phyloP scores from a whole-genome alignment of 2,797 vertebrate species.

The Pagetopsis macropterus region DNA sequence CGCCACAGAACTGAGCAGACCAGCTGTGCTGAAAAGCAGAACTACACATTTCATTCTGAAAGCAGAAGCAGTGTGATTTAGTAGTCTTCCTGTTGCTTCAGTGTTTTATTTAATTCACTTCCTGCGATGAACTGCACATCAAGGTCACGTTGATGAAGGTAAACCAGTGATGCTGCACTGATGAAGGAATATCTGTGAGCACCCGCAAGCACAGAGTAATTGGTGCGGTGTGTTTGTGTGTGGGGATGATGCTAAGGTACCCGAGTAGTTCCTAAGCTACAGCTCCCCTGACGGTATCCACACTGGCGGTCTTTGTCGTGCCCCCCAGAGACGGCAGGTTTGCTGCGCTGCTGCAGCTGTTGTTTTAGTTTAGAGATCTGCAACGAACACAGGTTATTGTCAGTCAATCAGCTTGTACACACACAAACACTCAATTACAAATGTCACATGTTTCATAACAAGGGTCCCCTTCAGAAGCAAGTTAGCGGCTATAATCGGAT shows the following conservation, averaged over 20 bases:
- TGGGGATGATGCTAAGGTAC: constrained; percentile 52
- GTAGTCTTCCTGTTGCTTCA: constrained; percentile 79
- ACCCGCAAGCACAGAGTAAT: background rate
- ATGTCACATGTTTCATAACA: background rate
- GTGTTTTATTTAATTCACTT: constrained; percentile 70
- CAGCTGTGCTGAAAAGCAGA: constrained; percentile 76
- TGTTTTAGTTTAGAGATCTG: constrained; percentile 91
- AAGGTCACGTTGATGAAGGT: background rate
- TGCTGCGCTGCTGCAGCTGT: constrained; percentile 86
- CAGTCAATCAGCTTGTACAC: constrained; percentile 31
- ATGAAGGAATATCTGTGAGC: background rate
- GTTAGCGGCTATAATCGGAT: background rate
- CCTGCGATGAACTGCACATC: constrained; percentile 56
- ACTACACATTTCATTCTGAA: constrained; percentile 44
- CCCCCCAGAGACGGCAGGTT: constrained; percentile 80
- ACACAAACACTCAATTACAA: constrained; percentile 18
- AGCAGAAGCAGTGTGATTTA: constrained; percentile 62
- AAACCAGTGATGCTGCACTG: background rate
- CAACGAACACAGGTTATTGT: constrained; percentile 54
- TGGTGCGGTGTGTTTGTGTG: constrained; percentile 28
- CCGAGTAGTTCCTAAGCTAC: constrained; percentile 71
- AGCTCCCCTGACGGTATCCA: constrained; percentile 72
- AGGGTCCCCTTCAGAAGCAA: background rate
- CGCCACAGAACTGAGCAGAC: background rate
- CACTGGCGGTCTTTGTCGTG: constrained; percentile 83